These are phyloP conservation scores for Anas flavirostris DNA, from an alignment of 2,797 vertebrate species.

Conservation along the genomic window DNA sequence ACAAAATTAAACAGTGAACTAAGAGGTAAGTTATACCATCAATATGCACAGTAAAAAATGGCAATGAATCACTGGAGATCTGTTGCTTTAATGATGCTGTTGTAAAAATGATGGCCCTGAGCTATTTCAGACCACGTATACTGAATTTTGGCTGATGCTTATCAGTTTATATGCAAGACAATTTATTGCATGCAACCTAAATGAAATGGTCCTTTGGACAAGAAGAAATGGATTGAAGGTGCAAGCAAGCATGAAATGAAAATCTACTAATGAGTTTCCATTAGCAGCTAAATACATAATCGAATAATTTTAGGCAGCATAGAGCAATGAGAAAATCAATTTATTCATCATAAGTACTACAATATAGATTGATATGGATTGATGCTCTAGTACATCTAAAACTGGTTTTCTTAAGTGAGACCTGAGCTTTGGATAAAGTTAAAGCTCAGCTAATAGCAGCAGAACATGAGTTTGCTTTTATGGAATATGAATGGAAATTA, in stretches of 20 bases:
- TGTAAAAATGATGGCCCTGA: background rate
- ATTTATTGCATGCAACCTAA: constrained; percentile 31
- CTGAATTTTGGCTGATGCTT: constrained; percentile 16
- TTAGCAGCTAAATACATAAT: constrained; percentile 77
- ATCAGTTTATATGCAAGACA: constrained; percentile 8
- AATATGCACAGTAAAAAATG: background rate
- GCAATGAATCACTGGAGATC: background rate
- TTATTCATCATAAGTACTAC: constrained; percentile 63
- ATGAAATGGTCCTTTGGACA: constrained; percentile 48
- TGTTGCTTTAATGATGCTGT: background rate
- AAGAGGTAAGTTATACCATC: background rate
- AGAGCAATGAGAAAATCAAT: constrained; percentile 70
- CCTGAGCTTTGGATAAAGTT: constrained; percentile 12
- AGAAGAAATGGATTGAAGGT: constrained; percentile 69
- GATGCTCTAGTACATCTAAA: constrained; percentile 32
- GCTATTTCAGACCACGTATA: background rate
- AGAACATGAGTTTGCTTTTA: background rate
- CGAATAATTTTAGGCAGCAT: constrained; percentile 60
- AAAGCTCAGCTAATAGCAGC: background rate
- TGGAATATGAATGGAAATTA: background rate
- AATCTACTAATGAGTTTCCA: constrained; percentile 77
- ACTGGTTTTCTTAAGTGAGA: constrained; percentile 14
- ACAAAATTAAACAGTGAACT: background rate
- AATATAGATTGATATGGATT: constrained; percentile 53
- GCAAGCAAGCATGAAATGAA: constrained; percentile 77